Base-by-base conservation (phyloP, 2,797 vertebrate species). In the Gobionotothen gibberifrons region DNA sequence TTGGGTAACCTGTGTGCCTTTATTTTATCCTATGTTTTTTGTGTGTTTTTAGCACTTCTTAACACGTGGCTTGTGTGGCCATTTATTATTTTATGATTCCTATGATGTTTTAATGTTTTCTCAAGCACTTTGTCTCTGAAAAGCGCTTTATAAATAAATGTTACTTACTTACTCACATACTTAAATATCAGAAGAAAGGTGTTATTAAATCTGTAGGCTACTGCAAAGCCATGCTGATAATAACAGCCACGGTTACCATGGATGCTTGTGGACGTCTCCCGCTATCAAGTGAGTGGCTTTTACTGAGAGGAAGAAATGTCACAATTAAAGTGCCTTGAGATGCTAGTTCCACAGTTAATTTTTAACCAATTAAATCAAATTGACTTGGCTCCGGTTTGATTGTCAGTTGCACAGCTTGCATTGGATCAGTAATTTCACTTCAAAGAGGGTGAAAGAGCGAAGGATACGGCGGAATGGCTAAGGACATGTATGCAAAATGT, bases 311-410 rank as follows among this genome's bases (percentile, higher is more conserved):
- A 74, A 65, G 46, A 82, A 70, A 80, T 59, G 42, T 15, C 67
- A 67, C 79, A 78, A 75, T 83, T 85, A 81, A 62, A 76, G 43
- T 2, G 69, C 76, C 74, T 54, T 13, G 65, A 81, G 75, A 81
- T 32, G 66, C 65, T 2, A 63, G 43, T 75, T 84, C 73, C 79
- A 77, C 76, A 63, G 74, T 90, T 84, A 69, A 84, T 87, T 83
- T 78, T 82, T 72, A 66, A 69, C 79, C 90, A 85, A 84, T 92
- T 88, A 90, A 86, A 78, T 76, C 57, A 68, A 87, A 90, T 90
- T 85, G 85, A 83, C 84, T 87, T 85, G 75, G 82, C 82, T 78
- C 49, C n/a, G 51, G 77, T 79, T 60, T 84, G 86, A 89, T 88
- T 83, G 86, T 89, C 87, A 76, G 85, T 79, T 78, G 72, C 88